phyloP scores from a whole-genome alignment of 2,888 invertebrate genomes.

The Drosophila imparisetae region DNA sequence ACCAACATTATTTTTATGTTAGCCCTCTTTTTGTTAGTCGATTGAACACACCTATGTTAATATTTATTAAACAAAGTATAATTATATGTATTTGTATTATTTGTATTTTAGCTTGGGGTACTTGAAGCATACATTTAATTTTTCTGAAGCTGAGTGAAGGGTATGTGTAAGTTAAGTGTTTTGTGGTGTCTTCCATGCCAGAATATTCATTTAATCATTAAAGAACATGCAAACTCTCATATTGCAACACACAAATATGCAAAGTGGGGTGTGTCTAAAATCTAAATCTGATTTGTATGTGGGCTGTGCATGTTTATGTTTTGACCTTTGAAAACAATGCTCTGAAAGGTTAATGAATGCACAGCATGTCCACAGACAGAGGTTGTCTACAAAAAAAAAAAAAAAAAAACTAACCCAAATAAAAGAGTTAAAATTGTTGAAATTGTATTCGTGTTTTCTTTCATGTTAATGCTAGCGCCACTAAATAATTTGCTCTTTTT shows the following conservation, averaged over 20 bases:
- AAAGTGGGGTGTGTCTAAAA: constrained; percentile 6
- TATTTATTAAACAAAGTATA: background rate
- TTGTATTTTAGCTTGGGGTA: background rate
- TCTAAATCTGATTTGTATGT: constrained; percentile 30
- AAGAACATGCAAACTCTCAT: background rate
- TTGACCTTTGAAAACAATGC: constrained; percentile 37
- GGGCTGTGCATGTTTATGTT: constrained; percentile 8
- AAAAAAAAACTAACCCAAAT: background rate
- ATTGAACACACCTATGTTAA: background rate
- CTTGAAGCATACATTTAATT: background rate
- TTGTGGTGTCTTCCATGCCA: background rate
- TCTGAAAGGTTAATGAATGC: constrained; percentile 41
- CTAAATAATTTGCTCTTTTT: constrained; percentile 24
- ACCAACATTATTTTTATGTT: background rate
- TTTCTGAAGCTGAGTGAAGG: background rate
- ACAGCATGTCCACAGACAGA: background rate
- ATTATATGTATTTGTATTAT: background rate
- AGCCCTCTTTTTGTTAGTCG: fast-evolving
- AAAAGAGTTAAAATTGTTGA: constrained; percentile 64
- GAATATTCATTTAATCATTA: constrained; percentile 1
- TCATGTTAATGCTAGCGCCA: constrained; percentile 55
- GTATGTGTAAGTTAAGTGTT: background rate
- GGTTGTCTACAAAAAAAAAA: constrained; percentile 2
- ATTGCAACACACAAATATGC: constrained; percentile 10
- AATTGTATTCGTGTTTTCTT: constrained; percentile 60